A percentile compares a stretch with the other conserved stretches of the same genome.
Conservation (phyloP, 2,797 vertebrate genomes). For the Leptodactylus fallax region DNA sequence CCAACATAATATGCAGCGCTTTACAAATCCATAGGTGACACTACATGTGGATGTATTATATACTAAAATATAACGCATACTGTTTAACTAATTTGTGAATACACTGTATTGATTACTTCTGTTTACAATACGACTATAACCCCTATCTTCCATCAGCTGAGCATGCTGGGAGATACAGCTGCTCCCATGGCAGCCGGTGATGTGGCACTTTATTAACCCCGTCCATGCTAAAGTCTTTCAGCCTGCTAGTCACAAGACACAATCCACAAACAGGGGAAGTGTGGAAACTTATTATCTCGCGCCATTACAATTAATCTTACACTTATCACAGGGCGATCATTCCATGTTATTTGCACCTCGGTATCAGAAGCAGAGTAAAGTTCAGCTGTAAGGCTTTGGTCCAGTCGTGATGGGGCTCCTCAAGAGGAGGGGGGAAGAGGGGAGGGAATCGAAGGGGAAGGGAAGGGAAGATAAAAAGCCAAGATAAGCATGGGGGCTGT, state of each 20-base stretch:
- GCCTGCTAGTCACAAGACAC: slow-evolving; percentile 24
- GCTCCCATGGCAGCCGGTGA: slow-evolving; percentile 6
- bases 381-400: slow-evolving; percentile 79
- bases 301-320: slow-evolving; percentile 57
- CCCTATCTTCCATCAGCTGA: not conserved
- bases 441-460: slow-evolving; percentile 71
- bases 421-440: slow-evolving; percentile 63
- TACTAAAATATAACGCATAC: too few relatives aligned
- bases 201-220: slow-evolving; percentile 45
- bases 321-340: slow-evolving; percentile 60
- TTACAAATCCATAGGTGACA: not conserved
- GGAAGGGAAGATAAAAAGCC: slow-evolving; percentile 91
- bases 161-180: not conserved
- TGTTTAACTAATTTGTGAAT: too few relatives aligned
- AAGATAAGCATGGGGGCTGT: slow-evolving; percentile 86
- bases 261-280: slow-evolving; percentile 12
- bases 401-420: slow-evolving; percentile 78
- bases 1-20: too few relatives aligned
- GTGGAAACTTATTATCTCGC: slow-evolving; percentile 48
- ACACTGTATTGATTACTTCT: too few relatives aligned
- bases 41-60: too few relatives aligned
- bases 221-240: slow-evolving; percentile 33
- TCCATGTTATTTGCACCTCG: slow-evolving; percentile 62
- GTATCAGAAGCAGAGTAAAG: slow-evolving; percentile 72
- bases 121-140: not conserved